These are phyloP conservation scores for Dissostichus mawsoni DNA, from an alignment of 2,113 vertebrate species.

Conservation along the genomic window DNA sequence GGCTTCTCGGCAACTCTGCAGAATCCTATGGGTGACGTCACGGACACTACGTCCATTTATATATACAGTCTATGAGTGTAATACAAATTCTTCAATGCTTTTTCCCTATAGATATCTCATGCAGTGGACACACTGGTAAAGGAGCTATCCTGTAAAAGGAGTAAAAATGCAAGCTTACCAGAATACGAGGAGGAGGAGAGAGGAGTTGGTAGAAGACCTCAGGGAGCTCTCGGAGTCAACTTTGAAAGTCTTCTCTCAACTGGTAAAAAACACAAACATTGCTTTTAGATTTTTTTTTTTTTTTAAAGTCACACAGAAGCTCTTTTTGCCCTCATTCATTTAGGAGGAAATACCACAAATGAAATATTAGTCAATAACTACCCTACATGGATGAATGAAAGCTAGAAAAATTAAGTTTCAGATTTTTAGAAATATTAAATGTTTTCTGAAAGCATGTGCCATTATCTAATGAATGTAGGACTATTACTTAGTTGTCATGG, in stretches of 20 bases:
- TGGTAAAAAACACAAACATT: constrained; percentile 47
- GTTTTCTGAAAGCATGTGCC: neutral
- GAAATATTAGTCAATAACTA: neutral
- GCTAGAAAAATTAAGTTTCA: no score
- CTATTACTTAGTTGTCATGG: neutral
- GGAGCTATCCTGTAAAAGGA: constrained; percentile 45
- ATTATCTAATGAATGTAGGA: neutral
- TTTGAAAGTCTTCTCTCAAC: constrained; percentile 50
- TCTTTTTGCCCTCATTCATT: neutral
- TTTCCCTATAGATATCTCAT: constrained; percentile 49
- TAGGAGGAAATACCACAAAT: neutral
- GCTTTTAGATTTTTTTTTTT: neutral
- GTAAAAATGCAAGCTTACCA: constrained; percentile 26
- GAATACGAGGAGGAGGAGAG: neutral
- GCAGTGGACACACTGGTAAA: constrained; percentile 60
- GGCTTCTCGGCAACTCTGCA: no score
- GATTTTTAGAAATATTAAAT: no score
- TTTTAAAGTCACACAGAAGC: neutral
- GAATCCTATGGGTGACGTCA: no score
- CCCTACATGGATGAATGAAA: no score
- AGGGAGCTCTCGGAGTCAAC: constrained; percentile 52
- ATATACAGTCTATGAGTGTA: no score
- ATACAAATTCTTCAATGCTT: neutral
- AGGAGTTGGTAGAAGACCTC: constrained; percentile 51
- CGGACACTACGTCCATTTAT: no score